These are phyloP conservation scores for Drosophila albomicans DNA, from an alignment of 1,140 invertebrate genomes.

Conservation along the genomic window DNA sequence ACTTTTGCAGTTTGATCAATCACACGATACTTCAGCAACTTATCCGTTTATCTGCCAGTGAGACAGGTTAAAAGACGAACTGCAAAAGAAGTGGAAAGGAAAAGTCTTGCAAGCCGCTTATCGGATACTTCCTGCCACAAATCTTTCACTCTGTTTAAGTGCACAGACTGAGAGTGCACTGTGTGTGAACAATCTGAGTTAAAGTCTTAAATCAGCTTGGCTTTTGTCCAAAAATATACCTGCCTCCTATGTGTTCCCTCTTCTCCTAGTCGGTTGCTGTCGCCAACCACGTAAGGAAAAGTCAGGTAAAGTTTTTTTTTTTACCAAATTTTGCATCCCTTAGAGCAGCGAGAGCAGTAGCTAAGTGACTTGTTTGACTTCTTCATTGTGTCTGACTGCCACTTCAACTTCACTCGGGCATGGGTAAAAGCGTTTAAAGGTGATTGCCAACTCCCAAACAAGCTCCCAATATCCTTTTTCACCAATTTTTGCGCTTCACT, in stretches of 20 bases:
- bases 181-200: conserved; percentile 46
- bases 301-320: neutral
- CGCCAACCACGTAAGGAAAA: conserved; percentile 10
- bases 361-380: conserved; percentile 80
- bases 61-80: neutral
- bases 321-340: conserved; percentile 62
- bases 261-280: neutral
- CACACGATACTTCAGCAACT: neutral
- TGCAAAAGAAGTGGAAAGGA: neutral
- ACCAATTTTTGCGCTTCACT: conserved; percentile 42
- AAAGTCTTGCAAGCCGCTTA: conserved; percentile 43
- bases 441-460: conserved; percentile 44
- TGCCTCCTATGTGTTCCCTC: neutral
- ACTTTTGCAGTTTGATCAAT: conserved; percentile 31
- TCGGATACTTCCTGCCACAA: conserved; percentile 71
- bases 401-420: conserved; percentile 43
- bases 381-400: conserved; percentile 58
- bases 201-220: conserved; percentile 70
- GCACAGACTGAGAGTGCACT: conserved; percentile 41
- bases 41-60: conserved; percentile 17
- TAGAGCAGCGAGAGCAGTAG: conserved; percentile 9
- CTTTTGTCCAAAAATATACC: conserved; percentile 54
- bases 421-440: conserved; percentile 48
- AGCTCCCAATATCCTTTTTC: neutral
- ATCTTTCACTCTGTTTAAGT: conserved; percentile 55